Conservation (phyloP, 2,797 vertebrate species). For the Harpagifer antarcticus region DNA sequence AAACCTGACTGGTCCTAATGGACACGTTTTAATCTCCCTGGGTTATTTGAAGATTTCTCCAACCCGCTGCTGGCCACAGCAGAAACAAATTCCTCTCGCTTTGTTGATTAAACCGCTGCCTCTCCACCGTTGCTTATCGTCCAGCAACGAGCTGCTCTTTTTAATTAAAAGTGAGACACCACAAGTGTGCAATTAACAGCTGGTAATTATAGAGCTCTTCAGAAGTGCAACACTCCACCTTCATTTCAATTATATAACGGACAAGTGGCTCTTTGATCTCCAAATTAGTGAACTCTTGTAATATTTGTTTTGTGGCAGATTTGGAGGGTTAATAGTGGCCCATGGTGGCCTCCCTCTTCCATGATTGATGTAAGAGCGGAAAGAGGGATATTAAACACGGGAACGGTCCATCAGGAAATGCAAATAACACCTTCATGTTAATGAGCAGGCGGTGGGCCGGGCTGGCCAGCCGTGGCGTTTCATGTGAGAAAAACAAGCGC, state of each 20-base stretch:
- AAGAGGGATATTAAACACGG: slow-evolving; percentile 88
- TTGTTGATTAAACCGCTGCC: slow-evolving; percentile 98
- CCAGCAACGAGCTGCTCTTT: slow-evolving; percentile 96
- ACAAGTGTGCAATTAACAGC: slow-evolving; percentile 99
- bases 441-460: slow-evolving; percentile 83
- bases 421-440: slow-evolving; percentile 94
- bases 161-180: slow-evolving; percentile 99
- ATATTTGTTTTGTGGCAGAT: slow-evolving; percentile 98
- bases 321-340: slow-evolving; percentile 97
- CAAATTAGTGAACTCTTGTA: slow-evolving; percentile 99
- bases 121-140: slow-evolving; percentile 96
- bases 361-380: slow-evolving; percentile 92
- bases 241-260: slow-evolving; percentile 99
- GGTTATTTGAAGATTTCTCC: slow-evolving; percentile 99
- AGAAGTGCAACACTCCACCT: slow-evolving; percentile 97
- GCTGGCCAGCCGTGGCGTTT: slow-evolving; percentile 85
- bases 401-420: slow-evolving; percentile 92
- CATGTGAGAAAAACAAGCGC: slow-evolving; percentile 81
- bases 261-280: slow-evolving; percentile 99
- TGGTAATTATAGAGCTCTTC: slow-evolving; percentile 99
- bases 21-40: slow-evolving; percentile 99
- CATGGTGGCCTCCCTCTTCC: slow-evolving; percentile 91
- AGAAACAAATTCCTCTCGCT: slow-evolving; percentile 96
- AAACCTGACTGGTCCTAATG: slow-evolving; percentile 98
- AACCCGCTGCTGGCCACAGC: slow-evolving; percentile 91